Percentiles rank a stretch among this genome's conserved stretches.
Evolutionary conservation across 2,888 invertebrate genomes (phyloP).

Genomic region (Meliscaeva auricollis): DNA sequence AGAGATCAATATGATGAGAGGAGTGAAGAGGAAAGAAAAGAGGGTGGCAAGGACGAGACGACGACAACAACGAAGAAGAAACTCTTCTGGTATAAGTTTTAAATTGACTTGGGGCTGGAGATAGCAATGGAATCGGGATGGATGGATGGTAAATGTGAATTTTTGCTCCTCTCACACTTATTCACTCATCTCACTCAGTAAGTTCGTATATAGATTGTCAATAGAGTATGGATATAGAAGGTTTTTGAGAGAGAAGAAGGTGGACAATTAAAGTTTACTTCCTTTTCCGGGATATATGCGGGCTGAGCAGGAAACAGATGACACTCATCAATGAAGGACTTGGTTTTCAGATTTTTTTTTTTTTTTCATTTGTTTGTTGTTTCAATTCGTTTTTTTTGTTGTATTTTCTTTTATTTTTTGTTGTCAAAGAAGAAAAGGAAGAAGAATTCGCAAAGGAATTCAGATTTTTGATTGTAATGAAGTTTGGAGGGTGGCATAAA

Average conservation of each 20-base stretch:
- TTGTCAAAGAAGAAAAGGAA: neutral
- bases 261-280: constrained; percentile 75
- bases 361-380: constrained; percentile 11
- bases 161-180: constrained; percentile 54
- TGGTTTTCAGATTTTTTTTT: neutral
- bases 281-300: constrained; percentile 47
- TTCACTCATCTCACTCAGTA: neutral
- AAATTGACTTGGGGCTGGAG: constrained; percentile 52
- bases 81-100: constrained; percentile 55
- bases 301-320: constrained; percentile 40
- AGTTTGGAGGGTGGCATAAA: constrained; percentile 15
- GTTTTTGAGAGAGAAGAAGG: constrained; percentile 35
- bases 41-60: neutral
- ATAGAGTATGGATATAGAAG: constrained; percentile 3
- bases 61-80: too few relatives aligned
- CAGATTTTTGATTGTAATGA: constrained; percentile 59
- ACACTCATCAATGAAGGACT: constrained; percentile 51
- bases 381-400: neutral
- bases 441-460: constrained; percentile 43
- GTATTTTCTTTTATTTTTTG: neutral
- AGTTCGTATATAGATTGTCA: neutral
- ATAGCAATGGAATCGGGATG: neutral
- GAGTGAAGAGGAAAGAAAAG: neutral
- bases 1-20: constrained; percentile 63
- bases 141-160: constrained; percentile 26